Percentiles rank a stretch among this genome's conserved stretches.
phyloP scores from a whole-genome alignment of 1,140 invertebrate species.

The Phortica variegata region DNA sequence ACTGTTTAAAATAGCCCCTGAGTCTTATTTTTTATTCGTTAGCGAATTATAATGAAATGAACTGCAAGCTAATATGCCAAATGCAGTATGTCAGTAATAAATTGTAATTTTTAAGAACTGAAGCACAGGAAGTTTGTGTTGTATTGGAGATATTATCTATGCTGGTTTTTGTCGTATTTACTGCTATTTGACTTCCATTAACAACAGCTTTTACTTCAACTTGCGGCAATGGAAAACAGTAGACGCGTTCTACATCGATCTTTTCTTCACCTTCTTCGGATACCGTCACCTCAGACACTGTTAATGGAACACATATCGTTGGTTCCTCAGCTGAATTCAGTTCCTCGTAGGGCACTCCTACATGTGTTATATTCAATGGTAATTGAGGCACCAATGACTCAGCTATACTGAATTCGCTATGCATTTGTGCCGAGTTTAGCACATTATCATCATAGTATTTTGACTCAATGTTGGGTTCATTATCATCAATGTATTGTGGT shows the following conservation, averaged over 20 bases:
- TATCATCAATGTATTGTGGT: slow-evolving; percentile 19
- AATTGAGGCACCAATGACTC: slow-evolving; percentile 25
- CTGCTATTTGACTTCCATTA: no score
- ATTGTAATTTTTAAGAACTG: no score
- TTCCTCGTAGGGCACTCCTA: slow-evolving; percentile 44
- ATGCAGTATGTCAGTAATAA: no score
- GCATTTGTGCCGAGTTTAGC: slow-evolving; percentile 31
- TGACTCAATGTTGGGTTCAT: slow-evolving; percentile 26
- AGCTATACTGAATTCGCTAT: slow-evolving; percentile 39
- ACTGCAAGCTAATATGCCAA: no score
- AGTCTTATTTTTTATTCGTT: slow-evolving; percentile 35
- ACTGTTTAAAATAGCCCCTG: slow-evolving; percentile 37
- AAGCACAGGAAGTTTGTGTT: no score
- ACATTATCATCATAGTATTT: slow-evolving; percentile 31
- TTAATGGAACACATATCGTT: slow-evolving; percentile 45
- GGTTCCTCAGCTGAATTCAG: slow-evolving; percentile 41
- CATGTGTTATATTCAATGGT: slow-evolving; percentile 41
- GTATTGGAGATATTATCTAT: no score
- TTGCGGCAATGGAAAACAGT: slow-evolving; percentile 46
- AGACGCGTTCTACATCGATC: slow-evolving; percentile 43
- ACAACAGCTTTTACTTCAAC: slow-evolving; percentile 33
- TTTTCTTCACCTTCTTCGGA: slow-evolving; percentile 24
- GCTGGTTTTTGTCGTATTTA: no score
- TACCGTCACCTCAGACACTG: slow-evolving; percentile 29
- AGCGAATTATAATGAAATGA: no score